These are phyloP conservation scores for Herpetotheres cachinnans DNA, from an alignment of 2,113 vertebrate species.

Conservation along the genomic window DNA sequence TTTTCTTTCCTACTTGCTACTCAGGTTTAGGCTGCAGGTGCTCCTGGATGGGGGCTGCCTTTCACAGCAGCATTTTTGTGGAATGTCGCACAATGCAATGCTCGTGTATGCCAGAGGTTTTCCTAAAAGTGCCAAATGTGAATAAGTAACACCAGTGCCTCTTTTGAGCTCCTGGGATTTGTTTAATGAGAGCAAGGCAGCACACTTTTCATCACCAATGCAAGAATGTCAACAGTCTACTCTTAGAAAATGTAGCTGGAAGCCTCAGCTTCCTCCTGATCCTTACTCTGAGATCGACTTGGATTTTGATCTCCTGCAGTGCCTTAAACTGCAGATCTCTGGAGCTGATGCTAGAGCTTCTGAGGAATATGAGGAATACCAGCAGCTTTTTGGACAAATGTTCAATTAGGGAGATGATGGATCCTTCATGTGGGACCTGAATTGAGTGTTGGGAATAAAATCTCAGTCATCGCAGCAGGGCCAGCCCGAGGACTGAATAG, in stretches of 20 bases:
- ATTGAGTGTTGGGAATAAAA: background rate
- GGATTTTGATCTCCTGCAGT: background rate
- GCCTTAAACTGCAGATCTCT: background rate
- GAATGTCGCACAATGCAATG: rapidly evolving
- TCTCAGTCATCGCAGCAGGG: background rate
- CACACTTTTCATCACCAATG: background rate
- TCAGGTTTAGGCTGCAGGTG: background rate
- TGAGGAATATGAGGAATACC: background rate
- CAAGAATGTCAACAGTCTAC: background rate
- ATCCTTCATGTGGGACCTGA: rapidly evolving
- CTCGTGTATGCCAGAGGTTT: background rate
- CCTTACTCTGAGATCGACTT: background rate
- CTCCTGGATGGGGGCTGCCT: background rate
- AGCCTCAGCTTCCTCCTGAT: background rate
- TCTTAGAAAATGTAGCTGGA: background rate
- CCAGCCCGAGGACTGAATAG: background rate
- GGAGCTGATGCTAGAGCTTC: background rate
- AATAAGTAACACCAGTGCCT: background rate
- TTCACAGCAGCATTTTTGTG: background rate
- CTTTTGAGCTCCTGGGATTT: background rate
- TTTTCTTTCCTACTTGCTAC: background rate
- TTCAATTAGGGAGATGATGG: background rate
- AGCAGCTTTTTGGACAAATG: background rate
- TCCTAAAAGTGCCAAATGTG: background rate
- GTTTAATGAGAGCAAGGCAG: background rate